Evolutionary conservation across 2,888 invertebrate genomes (phyloP).

Genomic region (Tenthredo livida): DNA sequence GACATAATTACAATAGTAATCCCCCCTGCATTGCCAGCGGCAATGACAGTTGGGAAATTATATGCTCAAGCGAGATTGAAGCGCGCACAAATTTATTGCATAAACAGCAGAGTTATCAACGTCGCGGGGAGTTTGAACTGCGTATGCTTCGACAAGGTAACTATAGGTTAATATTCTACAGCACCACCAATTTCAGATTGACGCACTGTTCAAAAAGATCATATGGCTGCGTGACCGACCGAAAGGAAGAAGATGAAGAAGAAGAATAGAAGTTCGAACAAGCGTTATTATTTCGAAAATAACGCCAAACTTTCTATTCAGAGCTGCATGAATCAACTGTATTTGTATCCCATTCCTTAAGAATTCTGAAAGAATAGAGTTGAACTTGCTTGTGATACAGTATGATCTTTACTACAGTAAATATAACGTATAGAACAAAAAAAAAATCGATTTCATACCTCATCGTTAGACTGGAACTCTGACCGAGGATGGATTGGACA

Average conservation of each 20-base stretch:
- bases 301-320: background rate
- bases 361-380: background rate
- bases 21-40: conserved; percentile 94
- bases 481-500: conserved; percentile 93
- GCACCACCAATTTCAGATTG: background rate
- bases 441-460: conserved; percentile 1
- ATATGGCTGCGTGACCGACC: background rate
- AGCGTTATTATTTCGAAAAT: background rate
- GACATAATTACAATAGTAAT: conserved; percentile 96
- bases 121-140: conserved; percentile 89
- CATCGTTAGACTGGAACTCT: conserved; percentile 89
- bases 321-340: background rate
- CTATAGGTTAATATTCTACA: conserved; percentile 48
- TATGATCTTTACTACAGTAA: background rate
- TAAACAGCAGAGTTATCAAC: conserved; percentile 89
- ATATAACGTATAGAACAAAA: conserved; percentile 1
- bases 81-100: conserved; percentile 86
- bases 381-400: background rate
- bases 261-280: background rate
- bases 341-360: background rate
- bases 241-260: background rate
- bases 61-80: conserved; percentile 88
- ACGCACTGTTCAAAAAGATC: background rate
- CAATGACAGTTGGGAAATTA: conserved; percentile 90
- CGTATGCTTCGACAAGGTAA: conserved; percentile 94